phyloP scores from a whole-genome alignment of 1,140 invertebrate genomes.

The Ectropis grisescens region DNA sequence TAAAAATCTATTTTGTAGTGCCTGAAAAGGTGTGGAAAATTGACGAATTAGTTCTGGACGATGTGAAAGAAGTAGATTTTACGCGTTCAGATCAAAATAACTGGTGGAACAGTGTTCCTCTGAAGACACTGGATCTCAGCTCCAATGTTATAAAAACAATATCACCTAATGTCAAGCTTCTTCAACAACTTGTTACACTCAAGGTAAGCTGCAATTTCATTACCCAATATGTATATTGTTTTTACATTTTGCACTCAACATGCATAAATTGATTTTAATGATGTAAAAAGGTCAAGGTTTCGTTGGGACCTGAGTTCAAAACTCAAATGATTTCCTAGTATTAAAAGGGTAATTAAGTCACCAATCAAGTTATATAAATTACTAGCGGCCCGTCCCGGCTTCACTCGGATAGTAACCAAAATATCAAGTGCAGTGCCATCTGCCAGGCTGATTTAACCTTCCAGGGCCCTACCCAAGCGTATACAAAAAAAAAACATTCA shows the following conservation, averaged over 20 bases:
- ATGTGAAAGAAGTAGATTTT: conserved; percentile 77
- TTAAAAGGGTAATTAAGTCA: too few species aligned
- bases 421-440: too few species aligned
- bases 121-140: conserved; percentile 85
- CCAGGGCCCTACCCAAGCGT: too few species aligned
- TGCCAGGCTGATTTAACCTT: too few species aligned
- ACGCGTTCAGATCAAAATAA: conserved; percentile 73
- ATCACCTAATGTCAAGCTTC: conserved; percentile 77
- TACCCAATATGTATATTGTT: background rate
- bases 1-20: conserved; percentile 66
- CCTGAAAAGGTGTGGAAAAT: conserved; percentile 86
- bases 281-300: too few species aligned
- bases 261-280: too few species aligned
- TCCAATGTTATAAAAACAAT: conserved; percentile 80
- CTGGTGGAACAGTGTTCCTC: conserved; percentile 89
- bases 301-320: too few species aligned
- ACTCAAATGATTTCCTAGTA: too few species aligned
- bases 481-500: too few species aligned
- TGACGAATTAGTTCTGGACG: conserved; percentile 78
- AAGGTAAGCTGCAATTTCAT: conserved; percentile 52
- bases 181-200: conserved; percentile 76
- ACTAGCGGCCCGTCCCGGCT: too few species aligned
- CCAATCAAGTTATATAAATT: too few species aligned
- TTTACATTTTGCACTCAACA: background rate
- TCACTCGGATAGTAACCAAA: too few species aligned